A percentile compares a stretch with the other conserved stretches of the same genome.
Evolutionary conservation across 2,113 vertebrate species (phyloP).

Genomic region (Dolichotis patagonum): DNA sequence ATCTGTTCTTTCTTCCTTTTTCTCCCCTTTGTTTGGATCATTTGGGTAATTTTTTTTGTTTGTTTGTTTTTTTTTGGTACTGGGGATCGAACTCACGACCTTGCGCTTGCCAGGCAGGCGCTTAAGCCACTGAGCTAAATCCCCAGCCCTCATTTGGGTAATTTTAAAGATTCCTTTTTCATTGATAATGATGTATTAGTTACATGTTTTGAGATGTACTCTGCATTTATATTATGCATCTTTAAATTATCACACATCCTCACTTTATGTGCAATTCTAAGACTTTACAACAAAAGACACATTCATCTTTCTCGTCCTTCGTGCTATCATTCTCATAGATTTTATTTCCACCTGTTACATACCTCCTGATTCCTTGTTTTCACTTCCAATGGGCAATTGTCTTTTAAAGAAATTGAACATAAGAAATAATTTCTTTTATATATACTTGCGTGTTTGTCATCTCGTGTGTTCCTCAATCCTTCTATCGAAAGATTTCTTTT

Average conservation of each 20-base stretch:
- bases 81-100: too few species aligned
- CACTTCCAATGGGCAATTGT: not conserved
- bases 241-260: not conserved
- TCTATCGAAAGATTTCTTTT: not conserved
- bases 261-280: not conserved
- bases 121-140: too few species aligned
- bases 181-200: not conserved
- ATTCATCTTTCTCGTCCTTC: not conserved
- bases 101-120: too few species aligned
- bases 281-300: not conserved
- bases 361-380: not conserved
- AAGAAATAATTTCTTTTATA: not conserved
- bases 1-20: not conserved
- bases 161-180: not conserved
- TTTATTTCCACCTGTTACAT: not conserved
- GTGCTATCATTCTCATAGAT: not conserved
- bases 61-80: too few species aligned
- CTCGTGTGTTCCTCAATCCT: not conserved
- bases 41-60: not conserved
- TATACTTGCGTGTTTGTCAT: not conserved
- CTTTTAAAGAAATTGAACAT: constrained; percentile 1
- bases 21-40: not conserved
- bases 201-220: not conserved
- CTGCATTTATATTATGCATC: not conserved
- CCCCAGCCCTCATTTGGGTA: not conserved